A percentile compares a stretch with the other conserved stretches of the same genome.
These are phyloP conservation scores for Paraescarpia echinospica DNA, from an alignment of 1,140 invertebrate species.

Conservation along the genomic window DNA sequence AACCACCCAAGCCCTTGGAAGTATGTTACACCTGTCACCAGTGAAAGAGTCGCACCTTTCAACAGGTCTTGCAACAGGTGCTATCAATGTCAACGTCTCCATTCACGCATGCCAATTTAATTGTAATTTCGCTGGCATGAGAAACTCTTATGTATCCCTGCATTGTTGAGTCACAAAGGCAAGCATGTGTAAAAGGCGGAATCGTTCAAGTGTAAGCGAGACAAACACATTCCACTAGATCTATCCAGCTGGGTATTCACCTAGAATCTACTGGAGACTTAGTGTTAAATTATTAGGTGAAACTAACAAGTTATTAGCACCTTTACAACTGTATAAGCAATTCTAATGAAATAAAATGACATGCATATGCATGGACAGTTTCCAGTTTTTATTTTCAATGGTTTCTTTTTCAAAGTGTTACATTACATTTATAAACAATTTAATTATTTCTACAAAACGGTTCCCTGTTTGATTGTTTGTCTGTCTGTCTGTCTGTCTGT, in stretches of 20 bases:
- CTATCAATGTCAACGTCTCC: neutral
- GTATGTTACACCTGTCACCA: neutral
- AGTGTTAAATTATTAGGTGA: neutral
- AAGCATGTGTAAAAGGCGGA: neutral
- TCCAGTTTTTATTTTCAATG: neutral
- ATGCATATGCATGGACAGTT: neutral
- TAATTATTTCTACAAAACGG: too few relatives aligned
- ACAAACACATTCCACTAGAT: neutral
- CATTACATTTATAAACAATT: neutral
- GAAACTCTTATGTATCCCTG: neutral
- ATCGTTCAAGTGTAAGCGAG: neutral
- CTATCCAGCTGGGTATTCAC: neutral
- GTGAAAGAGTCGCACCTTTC: neutral
- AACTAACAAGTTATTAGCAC: neutral
- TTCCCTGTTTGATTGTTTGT: too few relatives aligned
- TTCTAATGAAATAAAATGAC: neutral
- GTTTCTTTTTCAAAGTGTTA: neutral
- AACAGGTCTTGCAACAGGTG: neutral
- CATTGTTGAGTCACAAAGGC: conserved; percentile 4
- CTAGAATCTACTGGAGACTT: conserved; percentile 16
- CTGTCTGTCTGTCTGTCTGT: too few relatives aligned
- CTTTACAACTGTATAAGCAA: neutral
- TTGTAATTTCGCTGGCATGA: neutral
- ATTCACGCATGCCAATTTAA: neutral
- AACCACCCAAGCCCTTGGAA: neutral